A percentile compares a stretch with the other conserved stretches of the same genome.
These are phyloP conservation scores for Sula dactylatra DNA, from an alignment of 2,113 vertebrate genomes.

Conservation along the genomic window DNA sequence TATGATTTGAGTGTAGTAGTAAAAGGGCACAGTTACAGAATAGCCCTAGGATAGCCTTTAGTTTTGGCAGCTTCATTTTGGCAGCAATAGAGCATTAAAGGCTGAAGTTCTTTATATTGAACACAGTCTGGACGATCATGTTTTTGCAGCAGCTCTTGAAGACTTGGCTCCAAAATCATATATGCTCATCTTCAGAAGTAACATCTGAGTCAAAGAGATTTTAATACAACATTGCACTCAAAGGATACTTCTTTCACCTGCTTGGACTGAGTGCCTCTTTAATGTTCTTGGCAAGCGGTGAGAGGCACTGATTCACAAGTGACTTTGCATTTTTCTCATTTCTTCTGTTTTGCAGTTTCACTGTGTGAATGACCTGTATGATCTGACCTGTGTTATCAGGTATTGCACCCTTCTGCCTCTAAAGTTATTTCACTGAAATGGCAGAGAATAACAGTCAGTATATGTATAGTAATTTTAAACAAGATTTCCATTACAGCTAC, in stretches of 20 bases:
- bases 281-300: not conserved
- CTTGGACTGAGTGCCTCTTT: not conserved
- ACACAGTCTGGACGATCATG: not conserved
- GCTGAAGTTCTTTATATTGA: not conserved
- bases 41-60: not conserved
- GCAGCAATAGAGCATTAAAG: not conserved
- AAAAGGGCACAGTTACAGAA: not conserved
- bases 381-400: not conserved
- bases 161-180: not conserved
- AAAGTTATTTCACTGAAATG: not conserved
- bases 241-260: not conserved
- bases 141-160: conserved; percentile 5
- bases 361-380: not conserved
- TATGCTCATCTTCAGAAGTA: not conserved
- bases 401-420: not conserved
- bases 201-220: not conserved
- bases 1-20: not conserved
- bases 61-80: conserved; percentile 14
- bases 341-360: not conserved
- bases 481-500: not conserved
- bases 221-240: not conserved
- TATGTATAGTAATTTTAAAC: not conserved
- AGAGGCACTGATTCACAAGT: not conserved
- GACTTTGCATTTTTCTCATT: not conserved
- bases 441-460: not conserved